phyloP scores from a whole-genome alignment of 2,888 invertebrate species.

The Micoletzkya japonica region DNA sequence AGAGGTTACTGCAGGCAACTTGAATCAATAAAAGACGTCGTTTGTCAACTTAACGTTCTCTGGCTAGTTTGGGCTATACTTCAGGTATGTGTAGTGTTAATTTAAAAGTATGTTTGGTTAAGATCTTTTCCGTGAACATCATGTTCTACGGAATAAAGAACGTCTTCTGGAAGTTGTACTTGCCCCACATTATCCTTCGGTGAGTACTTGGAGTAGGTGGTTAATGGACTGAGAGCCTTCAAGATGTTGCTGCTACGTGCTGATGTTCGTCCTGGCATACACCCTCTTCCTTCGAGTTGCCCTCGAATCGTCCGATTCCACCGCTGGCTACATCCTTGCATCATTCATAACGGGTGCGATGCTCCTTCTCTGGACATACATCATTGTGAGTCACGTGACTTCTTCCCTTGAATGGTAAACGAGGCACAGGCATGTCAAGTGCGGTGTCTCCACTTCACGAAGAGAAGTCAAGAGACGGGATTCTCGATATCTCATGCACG shows the following conservation, averaged over 20 bases:
- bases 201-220: conserved; percentile 20
- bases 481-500: conserved; percentile 54
- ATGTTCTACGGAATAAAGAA: conserved; percentile 57
- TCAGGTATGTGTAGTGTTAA: conserved; percentile 23
- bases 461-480: conserved; percentile 56
- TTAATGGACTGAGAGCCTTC: too few species aligned
- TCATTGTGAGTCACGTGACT: conserved; percentile 8
- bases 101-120: conserved; percentile 12
- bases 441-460: conserved; percentile 53
- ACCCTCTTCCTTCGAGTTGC: conserved; percentile 11
- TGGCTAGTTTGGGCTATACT: conserved; percentile 51
- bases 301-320: background rate
- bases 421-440: conserved; percentile 31
- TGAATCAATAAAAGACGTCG: background rate
- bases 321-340: conserved; percentile 15
- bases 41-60: conserved; percentile 41
- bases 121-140: conserved; percentile 46
- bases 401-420: too few species aligned
- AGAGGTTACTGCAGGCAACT: background rate
- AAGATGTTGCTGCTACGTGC: background rate
- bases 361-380: conserved; percentile 20
- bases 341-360: conserved; percentile 3
- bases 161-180: conserved; percentile 42
- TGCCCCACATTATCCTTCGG: conserved; percentile 55
- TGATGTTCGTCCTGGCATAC: background rate